phyloP scores from a whole-genome alignment of 2,797 vertebrate genomes.

The Chelon auratus region DNA sequence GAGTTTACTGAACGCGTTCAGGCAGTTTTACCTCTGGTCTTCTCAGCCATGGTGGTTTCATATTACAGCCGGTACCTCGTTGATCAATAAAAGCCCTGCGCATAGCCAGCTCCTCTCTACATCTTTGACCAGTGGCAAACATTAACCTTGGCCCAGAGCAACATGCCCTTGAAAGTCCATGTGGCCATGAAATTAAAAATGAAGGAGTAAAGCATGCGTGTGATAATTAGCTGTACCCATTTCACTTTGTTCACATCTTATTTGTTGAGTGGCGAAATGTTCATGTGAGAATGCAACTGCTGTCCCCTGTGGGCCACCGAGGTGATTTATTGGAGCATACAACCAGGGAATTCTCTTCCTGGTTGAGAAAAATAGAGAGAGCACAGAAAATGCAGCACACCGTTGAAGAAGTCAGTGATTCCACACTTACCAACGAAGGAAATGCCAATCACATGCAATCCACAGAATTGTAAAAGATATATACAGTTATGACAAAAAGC shows the following conservation, averaged over 20 bases:
- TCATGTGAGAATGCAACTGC: constrained; percentile 50
- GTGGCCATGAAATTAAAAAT: constrained; percentile 51
- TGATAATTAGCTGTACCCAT: constrained; percentile 49
- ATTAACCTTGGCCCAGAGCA: constrained; percentile 32
- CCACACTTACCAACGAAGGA: constrained; percentile 5
- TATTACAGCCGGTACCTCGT: constrained; percentile 17
- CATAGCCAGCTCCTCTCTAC: constrained; percentile 1
- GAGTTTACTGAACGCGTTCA: constrained; percentile 19
- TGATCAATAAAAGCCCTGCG: constrained; percentile 30
- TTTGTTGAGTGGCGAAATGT: constrained; percentile 63
- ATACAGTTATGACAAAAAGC: background rate
- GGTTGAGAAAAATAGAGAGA: constrained; percentile 37
- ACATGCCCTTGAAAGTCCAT: constrained; percentile 49
- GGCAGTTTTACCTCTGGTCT: constrained; percentile 19
- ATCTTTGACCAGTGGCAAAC: constrained; percentile 35
- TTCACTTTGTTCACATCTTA: constrained; percentile 59
- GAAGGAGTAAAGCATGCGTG: constrained; percentile 24
- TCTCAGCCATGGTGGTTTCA: constrained; percentile 9
- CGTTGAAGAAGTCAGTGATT: constrained; percentile 9
- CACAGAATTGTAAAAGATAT: background rate
- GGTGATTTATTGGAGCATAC: constrained; percentile 60
- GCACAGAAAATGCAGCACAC: constrained; percentile 20
- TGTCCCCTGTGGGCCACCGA: constrained; percentile 54
- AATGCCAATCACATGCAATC: constrained; percentile 4
- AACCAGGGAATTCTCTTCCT: constrained; percentile 35